A percentile compares a stretch with the other conserved stretches of the same genome.
Evolutionary conservation across 2,797 vertebrate genomes (phyloP).

Genomic region (Bradypodion ventrale): DNA sequence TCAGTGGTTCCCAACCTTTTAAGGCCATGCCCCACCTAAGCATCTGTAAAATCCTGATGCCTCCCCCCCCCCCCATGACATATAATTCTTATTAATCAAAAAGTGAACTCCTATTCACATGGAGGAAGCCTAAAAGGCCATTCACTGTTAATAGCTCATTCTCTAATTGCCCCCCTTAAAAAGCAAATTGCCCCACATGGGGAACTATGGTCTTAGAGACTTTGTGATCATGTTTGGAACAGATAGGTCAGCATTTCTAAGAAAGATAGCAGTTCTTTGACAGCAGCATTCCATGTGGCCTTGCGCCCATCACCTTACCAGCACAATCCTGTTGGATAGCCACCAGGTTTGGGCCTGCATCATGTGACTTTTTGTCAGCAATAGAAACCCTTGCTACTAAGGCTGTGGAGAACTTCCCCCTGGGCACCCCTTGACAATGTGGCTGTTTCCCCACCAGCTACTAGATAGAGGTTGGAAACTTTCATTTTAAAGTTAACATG

Average conservation of each 20-base stretch:
- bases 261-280: neutral
- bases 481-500: neutral
- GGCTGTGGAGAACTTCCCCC: neutral
- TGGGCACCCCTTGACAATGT: neutral
- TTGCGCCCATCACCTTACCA: neutral
- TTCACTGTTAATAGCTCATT: no score
- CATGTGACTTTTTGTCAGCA: neutral
- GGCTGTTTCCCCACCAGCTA: neutral
- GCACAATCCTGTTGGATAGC: neutral
- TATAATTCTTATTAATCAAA: no score
- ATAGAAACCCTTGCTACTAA: neutral
- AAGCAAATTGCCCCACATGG: no score
- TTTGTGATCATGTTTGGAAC: neutral
- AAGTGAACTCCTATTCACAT: no score
- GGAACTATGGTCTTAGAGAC: no score
- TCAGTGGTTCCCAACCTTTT: no score
- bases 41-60: no score
- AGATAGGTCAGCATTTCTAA: neutral
- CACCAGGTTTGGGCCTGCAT: neutral
- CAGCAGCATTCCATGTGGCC: neutral
- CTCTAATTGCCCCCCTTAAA: no score
- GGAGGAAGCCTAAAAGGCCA: no score
- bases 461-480: neutral
- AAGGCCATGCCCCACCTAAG: no score
- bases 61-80: no score